phyloP scores from a whole-genome alignment of 2,113 vertebrate species.

The Arenaria interpres region DNA sequence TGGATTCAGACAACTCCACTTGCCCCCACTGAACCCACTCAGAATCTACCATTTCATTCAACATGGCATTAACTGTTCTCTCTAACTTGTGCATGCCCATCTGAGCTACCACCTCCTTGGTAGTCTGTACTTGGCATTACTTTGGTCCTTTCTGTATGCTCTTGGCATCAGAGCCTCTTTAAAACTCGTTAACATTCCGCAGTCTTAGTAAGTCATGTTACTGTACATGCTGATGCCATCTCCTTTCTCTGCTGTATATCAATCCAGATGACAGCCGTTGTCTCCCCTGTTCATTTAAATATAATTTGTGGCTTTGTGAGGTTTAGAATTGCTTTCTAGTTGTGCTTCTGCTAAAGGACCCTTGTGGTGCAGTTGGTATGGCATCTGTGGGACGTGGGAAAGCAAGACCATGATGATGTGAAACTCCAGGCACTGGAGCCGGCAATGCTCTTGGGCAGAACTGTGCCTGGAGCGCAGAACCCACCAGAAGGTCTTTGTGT shows the following conservation, averaged over 20 bases:
- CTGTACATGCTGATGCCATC: constrained; percentile 51
- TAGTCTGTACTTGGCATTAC: constrained; percentile 69
- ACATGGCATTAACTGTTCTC: constrained; percentile 64
- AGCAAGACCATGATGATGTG: background rate
- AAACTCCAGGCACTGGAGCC: background rate
- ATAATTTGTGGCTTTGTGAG: constrained; percentile 72
- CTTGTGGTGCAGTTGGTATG: constrained; percentile 35
- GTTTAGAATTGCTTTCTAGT: constrained; percentile 79
- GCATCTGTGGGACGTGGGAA: background rate
- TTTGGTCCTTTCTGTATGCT: constrained; percentile 69
- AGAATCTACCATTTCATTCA: constrained; percentile 62
- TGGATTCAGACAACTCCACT: constrained; percentile 63
- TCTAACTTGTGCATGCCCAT: constrained; percentile 76
- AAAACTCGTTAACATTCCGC: constrained; percentile 68
- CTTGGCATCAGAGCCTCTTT: constrained; percentile 47
- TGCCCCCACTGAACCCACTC: constrained; percentile 52
- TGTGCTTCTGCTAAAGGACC: constrained; percentile 73
- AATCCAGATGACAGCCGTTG: constrained; percentile 34
- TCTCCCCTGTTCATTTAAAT: constrained; percentile 33
- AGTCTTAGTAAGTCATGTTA: constrained; percentile 46
- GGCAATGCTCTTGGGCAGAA: background rate
- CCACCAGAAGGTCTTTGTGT: background rate
- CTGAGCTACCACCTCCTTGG: constrained; percentile 47
- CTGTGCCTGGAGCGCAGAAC: background rate
- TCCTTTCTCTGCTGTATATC: constrained; percentile 64